A percentile compares a stretch with the other conserved stretches of the same genome.
phyloP scores from a whole-genome alignment of 2,797 vertebrate genomes.

The Australoheros facetus region DNA sequence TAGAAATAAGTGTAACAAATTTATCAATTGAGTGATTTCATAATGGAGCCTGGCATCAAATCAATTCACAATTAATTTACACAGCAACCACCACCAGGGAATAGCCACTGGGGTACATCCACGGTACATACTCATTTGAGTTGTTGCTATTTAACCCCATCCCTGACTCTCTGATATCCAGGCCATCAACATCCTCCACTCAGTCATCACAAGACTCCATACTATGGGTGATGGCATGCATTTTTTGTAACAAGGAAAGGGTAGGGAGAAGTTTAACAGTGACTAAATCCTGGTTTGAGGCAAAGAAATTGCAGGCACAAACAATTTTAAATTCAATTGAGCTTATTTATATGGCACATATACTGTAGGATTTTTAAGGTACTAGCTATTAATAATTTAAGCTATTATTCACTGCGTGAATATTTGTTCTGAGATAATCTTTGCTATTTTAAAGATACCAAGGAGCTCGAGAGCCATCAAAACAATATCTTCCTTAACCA shows the following conservation, averaged over 20 bases:
- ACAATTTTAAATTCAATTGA: not conserved
- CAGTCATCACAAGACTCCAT: not conserved
- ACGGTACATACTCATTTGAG: not conserved
- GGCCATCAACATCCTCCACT: not conserved
- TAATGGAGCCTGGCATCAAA: not conserved
- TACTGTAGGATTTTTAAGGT: not conserved
- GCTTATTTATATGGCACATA: not conserved
- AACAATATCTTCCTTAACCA: conserved; percentile 45
- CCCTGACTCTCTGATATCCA: not conserved
- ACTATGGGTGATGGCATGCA: not conserved
- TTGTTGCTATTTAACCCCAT: not conserved
- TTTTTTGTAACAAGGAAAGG: not conserved
- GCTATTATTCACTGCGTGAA: not conserved
- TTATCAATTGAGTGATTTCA: not conserved
- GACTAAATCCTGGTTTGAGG: not conserved
- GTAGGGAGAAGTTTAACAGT: not conserved
- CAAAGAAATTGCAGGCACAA: not conserved
- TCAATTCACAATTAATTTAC: not conserved
- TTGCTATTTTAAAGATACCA: conserved; percentile 19
- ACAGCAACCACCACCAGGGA: not conserved
- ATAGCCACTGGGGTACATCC: not conserved
- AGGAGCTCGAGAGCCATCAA: conserved; percentile 36
- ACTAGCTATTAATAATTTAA: no score
- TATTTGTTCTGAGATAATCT: conserved; percentile 16
- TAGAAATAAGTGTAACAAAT: conserved; percentile 4